Conservation (phyloP, 2,888 invertebrate species). For the Melanophora roralis region DNA sequence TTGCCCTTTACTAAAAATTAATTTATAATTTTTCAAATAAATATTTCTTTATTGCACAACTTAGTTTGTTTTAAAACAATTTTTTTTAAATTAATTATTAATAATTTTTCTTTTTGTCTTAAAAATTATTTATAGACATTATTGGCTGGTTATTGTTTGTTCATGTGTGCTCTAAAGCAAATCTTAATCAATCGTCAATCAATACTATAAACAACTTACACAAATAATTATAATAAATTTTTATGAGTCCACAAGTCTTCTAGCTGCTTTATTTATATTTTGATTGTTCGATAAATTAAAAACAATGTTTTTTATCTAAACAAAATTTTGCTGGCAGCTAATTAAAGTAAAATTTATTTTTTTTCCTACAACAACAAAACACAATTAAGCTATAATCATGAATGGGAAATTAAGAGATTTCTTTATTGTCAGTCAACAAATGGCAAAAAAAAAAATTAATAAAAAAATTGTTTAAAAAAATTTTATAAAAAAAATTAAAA, state of each 20-base stretch:
- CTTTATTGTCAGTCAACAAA: too few species aligned
- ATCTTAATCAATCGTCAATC: too few species aligned
- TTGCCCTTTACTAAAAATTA: neutral
- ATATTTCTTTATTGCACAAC: too few species aligned
- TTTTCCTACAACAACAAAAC: neutral
- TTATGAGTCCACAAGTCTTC: slow-evolving; percentile 1
- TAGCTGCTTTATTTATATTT: neutral
- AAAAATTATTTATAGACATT: neutral
- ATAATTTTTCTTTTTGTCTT: neutral
- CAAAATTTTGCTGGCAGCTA: slow-evolving; percentile 37
- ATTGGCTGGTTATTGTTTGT: neutral
- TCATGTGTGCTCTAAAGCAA: too few species aligned
- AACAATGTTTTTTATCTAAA: slow-evolving; percentile 13
- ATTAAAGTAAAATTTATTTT: slow-evolving; percentile 34
- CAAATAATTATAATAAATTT: neutral
- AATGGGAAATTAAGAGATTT: too few species aligned
- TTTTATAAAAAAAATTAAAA: too few species aligned
- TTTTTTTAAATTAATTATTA: neutral
- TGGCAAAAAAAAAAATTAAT: too few species aligned
- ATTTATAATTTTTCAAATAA: too few species aligned
- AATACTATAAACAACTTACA: slow-evolving; percentile 8
- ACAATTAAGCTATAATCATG: too few species aligned
- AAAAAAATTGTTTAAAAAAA: too few species aligned
- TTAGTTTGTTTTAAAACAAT: too few species aligned
- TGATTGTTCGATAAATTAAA: slow-evolving; percentile 14